These are phyloP conservation scores for Dromas ardeola DNA, from an alignment of 2,113 vertebrate genomes.

Conservation along the genomic window DNA sequence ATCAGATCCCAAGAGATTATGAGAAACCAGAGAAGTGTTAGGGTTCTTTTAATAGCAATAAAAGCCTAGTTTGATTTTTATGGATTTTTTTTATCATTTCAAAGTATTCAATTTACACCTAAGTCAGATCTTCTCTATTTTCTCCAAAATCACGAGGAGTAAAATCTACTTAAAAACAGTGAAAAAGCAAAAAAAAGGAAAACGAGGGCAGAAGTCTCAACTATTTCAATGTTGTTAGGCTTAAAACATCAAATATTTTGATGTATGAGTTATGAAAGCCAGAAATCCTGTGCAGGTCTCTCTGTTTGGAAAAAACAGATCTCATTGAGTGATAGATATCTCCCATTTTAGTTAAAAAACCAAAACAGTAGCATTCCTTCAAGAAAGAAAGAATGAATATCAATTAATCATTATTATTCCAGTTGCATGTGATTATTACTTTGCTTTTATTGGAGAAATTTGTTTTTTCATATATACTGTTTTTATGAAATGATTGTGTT, in stretches of 20 bases:
- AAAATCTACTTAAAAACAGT: not conserved
- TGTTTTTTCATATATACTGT: not conserved
- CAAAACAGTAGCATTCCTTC: not conserved
- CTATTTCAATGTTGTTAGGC: not conserved
- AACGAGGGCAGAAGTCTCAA: not conserved
- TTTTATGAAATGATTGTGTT: not conserved
- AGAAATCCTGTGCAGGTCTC: not conserved
- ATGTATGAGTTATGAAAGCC: not conserved
- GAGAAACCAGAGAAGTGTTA: not conserved
- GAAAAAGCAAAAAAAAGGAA: not conserved
- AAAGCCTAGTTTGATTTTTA: constrained; percentile 2
- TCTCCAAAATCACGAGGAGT: not conserved
- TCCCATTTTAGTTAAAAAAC: not conserved
- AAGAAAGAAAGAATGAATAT: not conserved
- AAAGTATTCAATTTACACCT: not conserved
- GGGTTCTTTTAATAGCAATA: not conserved
- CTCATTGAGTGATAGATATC: not conserved
- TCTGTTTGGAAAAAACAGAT: not conserved
- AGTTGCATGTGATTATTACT: not conserved
- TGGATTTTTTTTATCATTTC: not conserved
- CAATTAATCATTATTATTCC: not conserved
- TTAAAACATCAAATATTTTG: not conserved
- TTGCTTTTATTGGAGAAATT: not conserved
- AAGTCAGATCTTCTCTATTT: not conserved
- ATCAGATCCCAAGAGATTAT: not conserved